Evolutionary conservation across 2,113 vertebrate species (phyloP).

Genomic region (Psettodes erumei): DNA sequence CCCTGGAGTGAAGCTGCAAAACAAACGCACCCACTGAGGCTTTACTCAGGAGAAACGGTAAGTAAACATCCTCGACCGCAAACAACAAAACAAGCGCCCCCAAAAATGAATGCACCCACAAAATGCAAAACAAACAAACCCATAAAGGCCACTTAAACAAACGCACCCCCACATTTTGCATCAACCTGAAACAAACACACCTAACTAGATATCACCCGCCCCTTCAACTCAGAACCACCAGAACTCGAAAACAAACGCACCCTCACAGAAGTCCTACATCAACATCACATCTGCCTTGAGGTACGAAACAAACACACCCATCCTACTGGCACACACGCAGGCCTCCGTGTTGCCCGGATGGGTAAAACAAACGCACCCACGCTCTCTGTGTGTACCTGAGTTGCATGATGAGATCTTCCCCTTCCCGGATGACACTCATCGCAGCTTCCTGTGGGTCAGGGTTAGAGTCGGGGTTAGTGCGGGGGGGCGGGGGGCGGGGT

Average conservation of each 20-base stretch:
- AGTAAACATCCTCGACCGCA: too few relatives aligned
- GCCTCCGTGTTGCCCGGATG: not conserved
- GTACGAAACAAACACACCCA: not conserved
- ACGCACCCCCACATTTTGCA: not conserved
- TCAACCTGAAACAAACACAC: not conserved
- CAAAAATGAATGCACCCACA: not conserved
- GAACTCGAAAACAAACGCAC: not conserved
- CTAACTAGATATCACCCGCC: not conserved
- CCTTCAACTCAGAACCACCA: too few relatives aligned
- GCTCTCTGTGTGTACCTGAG: conserved; percentile 68
- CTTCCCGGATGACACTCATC: conserved; percentile 80
- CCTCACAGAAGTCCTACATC: too few relatives aligned
- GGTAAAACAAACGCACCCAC: conserved; percentile 15
- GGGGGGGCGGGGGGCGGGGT: conserved; percentile 1
- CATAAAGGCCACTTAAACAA: not conserved
- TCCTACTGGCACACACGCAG: not conserved
- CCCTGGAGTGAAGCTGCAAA: not conserved
- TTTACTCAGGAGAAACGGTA: too few relatives aligned
- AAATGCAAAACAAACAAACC: not conserved
- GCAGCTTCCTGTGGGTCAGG: conserved; percentile 76
- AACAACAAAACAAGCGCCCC: not conserved
- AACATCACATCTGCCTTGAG: too few relatives aligned
- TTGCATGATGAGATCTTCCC: conserved; percentile 81
- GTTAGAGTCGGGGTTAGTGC: conserved; percentile 37
- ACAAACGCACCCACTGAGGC: not conserved